Evolutionary conservation across 2,797 vertebrate species (phyloP).

Genomic region (Holocentrus rufus): DNA sequence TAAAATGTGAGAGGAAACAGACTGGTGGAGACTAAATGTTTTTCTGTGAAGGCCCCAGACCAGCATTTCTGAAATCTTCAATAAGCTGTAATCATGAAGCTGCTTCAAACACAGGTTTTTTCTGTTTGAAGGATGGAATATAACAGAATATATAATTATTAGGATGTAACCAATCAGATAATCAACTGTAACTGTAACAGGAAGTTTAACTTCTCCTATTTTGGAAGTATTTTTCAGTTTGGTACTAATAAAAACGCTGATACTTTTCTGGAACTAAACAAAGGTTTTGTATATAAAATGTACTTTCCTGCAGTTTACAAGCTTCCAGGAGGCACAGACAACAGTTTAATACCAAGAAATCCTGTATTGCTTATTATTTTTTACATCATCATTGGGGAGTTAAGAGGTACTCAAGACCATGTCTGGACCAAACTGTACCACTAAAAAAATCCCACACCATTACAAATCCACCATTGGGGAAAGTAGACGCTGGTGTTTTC

Average conservation of each 20-base stretch:
- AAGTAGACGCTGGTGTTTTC: conserved; percentile 16
- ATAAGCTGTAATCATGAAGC: too few relatives aligned
- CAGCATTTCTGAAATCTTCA: neutral
- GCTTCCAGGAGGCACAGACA: neutral
- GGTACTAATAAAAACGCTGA: neutral
- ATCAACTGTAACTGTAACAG: too few relatives aligned
- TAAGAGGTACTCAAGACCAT: too few relatives aligned
- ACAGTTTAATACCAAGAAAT: neutral
- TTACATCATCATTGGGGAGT: too few relatives aligned
- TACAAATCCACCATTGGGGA: neutral
- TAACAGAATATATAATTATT: neutral
- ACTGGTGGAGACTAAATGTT: neutral
- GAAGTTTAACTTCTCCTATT: too few relatives aligned
- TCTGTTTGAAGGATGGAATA: too few relatives aligned
- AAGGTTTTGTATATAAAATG: neutral
- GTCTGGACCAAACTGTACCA: too few relatives aligned
- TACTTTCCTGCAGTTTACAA: neutral
- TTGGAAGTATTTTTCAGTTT: neutral
- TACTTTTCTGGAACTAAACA: neutral
- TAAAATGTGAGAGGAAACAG: neutral
- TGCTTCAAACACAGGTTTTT: too few relatives aligned
- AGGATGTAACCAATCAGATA: neutral
- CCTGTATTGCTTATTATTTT: neutral
- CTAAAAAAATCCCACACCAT: neutral
- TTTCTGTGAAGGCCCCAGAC: neutral